A percentile compares a stretch with the other conserved stretches of the same genome.
These are phyloP conservation scores for Calycopis cecrops DNA, from an alignment of 1,140 invertebrate genomes.

Conservation along the genomic window DNA sequence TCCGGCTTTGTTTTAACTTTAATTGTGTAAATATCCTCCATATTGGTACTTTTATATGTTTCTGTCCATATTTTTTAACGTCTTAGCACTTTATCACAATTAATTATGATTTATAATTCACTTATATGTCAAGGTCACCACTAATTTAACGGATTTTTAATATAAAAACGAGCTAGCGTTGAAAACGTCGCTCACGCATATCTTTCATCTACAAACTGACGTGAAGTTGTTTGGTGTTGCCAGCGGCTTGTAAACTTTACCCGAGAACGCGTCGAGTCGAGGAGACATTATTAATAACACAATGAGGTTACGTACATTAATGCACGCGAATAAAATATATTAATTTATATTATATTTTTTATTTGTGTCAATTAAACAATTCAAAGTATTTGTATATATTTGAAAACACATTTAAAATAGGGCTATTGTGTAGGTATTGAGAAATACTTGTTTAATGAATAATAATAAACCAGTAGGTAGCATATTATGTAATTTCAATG, in stretches of 20 bases:
- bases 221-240: conserved; percentile 14
- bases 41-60: conserved; percentile 51
- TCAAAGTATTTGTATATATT: too few species aligned
- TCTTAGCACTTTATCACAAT: conserved; percentile 12
- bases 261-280: background rate
- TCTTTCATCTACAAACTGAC: conserved; percentile 4
- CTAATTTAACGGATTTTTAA: conserved; percentile 15
- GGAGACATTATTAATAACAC: conserved; percentile 4
- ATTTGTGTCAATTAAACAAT: too few species aligned
- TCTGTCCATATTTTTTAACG: background rate
- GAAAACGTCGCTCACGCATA: conserved; percentile 13
- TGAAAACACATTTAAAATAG: too few species aligned
- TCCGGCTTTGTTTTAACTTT: conserved; percentile 78
- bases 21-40: conserved; percentile 81
- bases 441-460: too few species aligned
- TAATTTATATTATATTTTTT: background rate
- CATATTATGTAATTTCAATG: too few species aligned
- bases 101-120: conserved; percentile 11
- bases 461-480: too few species aligned
- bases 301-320: background rate
- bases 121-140: conserved; percentile 17
- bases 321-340: background rate
- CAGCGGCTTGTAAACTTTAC: background rate
- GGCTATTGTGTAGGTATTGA: too few species aligned
- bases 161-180: background rate